These are phyloP conservation scores for Entelurus aequoreus DNA, from an alignment of 2,113 vertebrate genomes.

Conservation along the genomic window DNA sequence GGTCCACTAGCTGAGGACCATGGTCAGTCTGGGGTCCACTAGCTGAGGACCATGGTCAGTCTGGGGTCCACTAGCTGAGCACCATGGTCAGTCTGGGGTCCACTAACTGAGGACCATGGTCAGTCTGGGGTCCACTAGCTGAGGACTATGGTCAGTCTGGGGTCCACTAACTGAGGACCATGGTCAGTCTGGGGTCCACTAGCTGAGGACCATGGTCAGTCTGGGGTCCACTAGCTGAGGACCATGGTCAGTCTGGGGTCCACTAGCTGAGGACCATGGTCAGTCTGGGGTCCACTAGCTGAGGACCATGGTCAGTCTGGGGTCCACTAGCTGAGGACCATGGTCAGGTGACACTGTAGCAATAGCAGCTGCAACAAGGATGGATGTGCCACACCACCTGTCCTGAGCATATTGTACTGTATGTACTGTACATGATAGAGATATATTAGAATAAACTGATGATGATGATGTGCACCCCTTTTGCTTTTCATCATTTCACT, in stretches of 20 bases:
- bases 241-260: conserved; percentile 28
- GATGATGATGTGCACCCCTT: conserved; percentile 24
- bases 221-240: neutral
- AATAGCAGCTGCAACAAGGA: conserved; percentile 65
- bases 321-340: conserved; percentile 23
- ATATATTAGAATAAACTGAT: conserved; percentile 61
- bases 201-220: too few relatives aligned
- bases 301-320: too few relatives aligned
- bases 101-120: too few relatives aligned
- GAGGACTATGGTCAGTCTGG: too few relatives aligned
- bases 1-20: too few relatives aligned
- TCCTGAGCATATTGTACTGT: conserved; percentile 70
- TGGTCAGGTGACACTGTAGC: conserved; percentile 64
- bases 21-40: conserved; percentile 20
- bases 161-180: too few relatives aligned
- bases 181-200: conserved; percentile 20
- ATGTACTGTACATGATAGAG: conserved; percentile 73
- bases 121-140: conserved; percentile 18
- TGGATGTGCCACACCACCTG: conserved; percentile 68
- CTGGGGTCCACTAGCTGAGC: neutral
- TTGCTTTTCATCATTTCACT: neutral
- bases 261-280: too few relatives aligned
- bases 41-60: too few relatives aligned
- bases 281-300: conserved; percentile 18
- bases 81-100: conserved; percentile 28